Percentiles rank a stretch among this genome's conserved stretches.
Evolutionary conservation across 2,113 vertebrate genomes (phyloP).

Genomic region (Dasyurus viverrinus): DNA sequence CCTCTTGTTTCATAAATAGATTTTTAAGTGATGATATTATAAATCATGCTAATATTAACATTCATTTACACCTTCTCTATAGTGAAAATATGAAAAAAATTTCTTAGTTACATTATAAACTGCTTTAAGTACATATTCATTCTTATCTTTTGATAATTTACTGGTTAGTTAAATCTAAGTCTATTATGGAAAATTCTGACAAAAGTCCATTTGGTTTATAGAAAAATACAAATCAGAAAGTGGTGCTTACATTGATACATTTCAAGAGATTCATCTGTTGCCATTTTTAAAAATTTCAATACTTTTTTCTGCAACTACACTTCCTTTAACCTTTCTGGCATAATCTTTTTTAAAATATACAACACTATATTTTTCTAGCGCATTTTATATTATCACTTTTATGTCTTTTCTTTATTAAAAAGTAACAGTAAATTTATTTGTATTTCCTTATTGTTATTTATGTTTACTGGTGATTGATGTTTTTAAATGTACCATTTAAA

Average conservation of each 20-base stretch:
- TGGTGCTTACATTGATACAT: not conserved
- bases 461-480: constrained; percentile 18
- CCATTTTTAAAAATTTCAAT: not conserved
- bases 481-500: constrained; percentile 40
- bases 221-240: constrained; percentile 12
- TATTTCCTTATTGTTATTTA: constrained; percentile 37
- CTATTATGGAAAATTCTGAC: constrained; percentile 1
- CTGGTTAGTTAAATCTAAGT: constrained; percentile 4
- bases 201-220: constrained; percentile 14
- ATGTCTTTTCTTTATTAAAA: constrained; percentile 14
- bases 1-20: too few species aligned
- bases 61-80: not conserved
- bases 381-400: too few species aligned
- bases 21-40: not conserved
- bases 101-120: not conserved
- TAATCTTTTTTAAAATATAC: constrained; percentile 10
- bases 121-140: not conserved
- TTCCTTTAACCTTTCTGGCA: constrained; percentile 37
- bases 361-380: constrained; percentile 9
- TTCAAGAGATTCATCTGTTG: not conserved
- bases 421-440: constrained; percentile 15
- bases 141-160: not conserved
- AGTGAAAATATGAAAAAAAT: not conserved
- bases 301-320: constrained; percentile 7
- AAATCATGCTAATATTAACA: not conserved